Percentiles rank a stretch among this genome's conserved stretches.
Conservation (phyloP, 2,113 vertebrate species). For the Lethenteron camtschaticum region DNA sequence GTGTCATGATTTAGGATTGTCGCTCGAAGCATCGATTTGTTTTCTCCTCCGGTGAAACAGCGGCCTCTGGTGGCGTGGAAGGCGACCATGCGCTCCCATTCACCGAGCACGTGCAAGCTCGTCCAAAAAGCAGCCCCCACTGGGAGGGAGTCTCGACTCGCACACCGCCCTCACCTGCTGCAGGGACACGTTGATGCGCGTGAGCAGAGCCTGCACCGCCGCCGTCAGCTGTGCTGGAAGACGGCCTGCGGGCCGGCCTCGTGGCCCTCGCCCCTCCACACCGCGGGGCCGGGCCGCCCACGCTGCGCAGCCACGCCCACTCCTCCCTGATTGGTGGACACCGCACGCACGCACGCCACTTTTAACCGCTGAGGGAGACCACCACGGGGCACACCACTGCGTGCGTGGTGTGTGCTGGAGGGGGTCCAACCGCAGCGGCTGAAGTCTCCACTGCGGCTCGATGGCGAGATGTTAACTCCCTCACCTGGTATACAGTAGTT, state of each 20-base stretch:
- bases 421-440: too few relatives aligned
- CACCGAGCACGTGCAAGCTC: accelerated
- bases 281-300: constrained; percentile 36
- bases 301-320: constrained; percentile 84
- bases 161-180: constrained; percentile 36
- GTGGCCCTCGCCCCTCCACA: constrained; percentile 32
- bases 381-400: too few relatives aligned
- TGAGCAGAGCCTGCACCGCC: constrained; percentile 61
- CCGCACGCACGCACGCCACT: constrained; percentile 24
- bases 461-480: too few relatives aligned
- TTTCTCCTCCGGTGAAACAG: not conserved
- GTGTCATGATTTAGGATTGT: not conserved
- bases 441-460: too few relatives aligned
- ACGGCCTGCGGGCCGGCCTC: constrained; percentile 38
- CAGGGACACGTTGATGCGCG: constrained; percentile 68
- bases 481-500: too few relatives aligned
- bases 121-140: accelerated
- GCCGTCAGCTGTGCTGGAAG: constrained; percentile 74
- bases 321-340: constrained; percentile 49
- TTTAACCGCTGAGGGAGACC: constrained; percentile 18
- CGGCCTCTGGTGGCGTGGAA: too few relatives aligned
- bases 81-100: too few relatives aligned
- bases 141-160: not conserved
- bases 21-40: not conserved
- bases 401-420: too few relatives aligned